Base-by-base conservation (phyloP, 2,113 vertebrate genomes). In the Seriola rivoliana region DNA sequence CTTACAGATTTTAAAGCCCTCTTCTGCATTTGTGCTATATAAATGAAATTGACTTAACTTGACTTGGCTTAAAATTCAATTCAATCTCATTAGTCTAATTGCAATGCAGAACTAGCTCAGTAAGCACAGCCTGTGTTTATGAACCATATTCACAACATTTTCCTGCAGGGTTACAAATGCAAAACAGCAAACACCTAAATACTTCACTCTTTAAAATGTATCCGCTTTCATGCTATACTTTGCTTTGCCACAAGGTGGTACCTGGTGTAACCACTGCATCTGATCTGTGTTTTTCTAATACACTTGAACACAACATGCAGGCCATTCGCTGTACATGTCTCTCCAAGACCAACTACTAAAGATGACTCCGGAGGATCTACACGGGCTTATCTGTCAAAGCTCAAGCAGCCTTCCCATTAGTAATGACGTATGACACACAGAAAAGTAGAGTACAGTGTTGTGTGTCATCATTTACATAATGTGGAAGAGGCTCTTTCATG, bases 201-300 rank as follows among this genome's bases (percentile, higher is more conserved):
- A 75, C 50, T 46, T 58, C 11, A 58, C 48, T 46, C 32, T 46
- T 54, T 54, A 55, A 84, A 73, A 67, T 36, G 52, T 36, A 21
- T 11, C 59, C 38, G 14, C 12, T 64, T 32, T 62, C 58, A 48
- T 76, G 81, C 16, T 50, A 36, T 76, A 78, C 69, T 57, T 52
- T 62, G 4, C 1, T 69, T 73, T 36, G 29, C 89, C 91, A 88
- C 88, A 42, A 81, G 87, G 75, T 85, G 89, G 83, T 62, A 80
- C 29, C 66, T 69, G 48, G 11, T 29, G 29, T 46, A 74, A 76
- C 21, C 4, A 23, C 64, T 74, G 38, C 63, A 62, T 75, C 38
- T 46, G 59, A 82, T 76, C n/a, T 12, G 0, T 48, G 46, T 75
- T 80, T 11, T 11, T 75, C 40, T 63, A 17, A 72, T 21, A 50